phyloP scores from a whole-genome alignment of 2,888 invertebrate species.

The Criorhina ranunculi region DNA sequence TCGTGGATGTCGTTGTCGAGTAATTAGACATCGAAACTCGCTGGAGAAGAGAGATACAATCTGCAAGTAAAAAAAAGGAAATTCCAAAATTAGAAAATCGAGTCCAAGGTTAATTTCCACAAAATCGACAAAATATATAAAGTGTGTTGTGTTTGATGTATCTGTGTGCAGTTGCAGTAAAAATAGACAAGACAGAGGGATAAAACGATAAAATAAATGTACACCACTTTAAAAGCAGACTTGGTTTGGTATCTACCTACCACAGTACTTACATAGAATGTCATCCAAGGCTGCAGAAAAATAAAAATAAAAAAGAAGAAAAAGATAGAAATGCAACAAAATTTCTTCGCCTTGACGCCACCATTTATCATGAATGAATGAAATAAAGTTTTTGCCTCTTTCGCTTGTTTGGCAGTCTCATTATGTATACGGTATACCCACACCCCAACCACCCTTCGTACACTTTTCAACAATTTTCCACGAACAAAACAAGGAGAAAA shows the following conservation, averaged over 20 bases:
- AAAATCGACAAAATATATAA: slow-evolving; percentile 59
- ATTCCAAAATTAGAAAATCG: slow-evolving; percentile 76
- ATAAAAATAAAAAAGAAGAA: slow-evolving; percentile 2
- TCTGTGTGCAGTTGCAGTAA: slow-evolving; percentile 57
- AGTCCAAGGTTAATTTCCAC: slow-evolving; percentile 76
- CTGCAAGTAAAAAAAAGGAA: slow-evolving; percentile 61
- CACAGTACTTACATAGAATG: slow-evolving; percentile 22
- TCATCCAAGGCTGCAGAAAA: slow-evolving; percentile 41
- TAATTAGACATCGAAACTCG: slow-evolving; percentile 77
- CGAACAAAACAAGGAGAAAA: slow-evolving; percentile 38
- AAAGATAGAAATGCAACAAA: slow-evolving; percentile 48
- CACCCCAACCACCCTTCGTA: neutral
- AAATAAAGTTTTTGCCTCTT: slow-evolving; percentile 52
- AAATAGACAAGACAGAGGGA: slow-evolving; percentile 54
- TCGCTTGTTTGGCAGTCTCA: slow-evolving; percentile 69
- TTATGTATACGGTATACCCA: slow-evolving; percentile 36
- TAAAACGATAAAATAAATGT: slow-evolving; percentile 3
- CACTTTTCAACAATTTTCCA: slow-evolving; percentile 52
- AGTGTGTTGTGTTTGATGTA: slow-evolving; percentile 31
- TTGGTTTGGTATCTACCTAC: slow-evolving; percentile 19
- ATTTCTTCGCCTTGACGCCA: slow-evolving; percentile 74
- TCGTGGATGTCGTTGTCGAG: slow-evolving; percentile 76
- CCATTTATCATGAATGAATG: slow-evolving; percentile 75
- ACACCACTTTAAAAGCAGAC: slow-evolving; percentile 38
- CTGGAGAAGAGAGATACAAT: slow-evolving; percentile 61